These are phyloP conservation scores for Sciurus vulgaris DNA, from an alignment of 2,797 vertebrate species.

Conservation along the genomic window DNA sequence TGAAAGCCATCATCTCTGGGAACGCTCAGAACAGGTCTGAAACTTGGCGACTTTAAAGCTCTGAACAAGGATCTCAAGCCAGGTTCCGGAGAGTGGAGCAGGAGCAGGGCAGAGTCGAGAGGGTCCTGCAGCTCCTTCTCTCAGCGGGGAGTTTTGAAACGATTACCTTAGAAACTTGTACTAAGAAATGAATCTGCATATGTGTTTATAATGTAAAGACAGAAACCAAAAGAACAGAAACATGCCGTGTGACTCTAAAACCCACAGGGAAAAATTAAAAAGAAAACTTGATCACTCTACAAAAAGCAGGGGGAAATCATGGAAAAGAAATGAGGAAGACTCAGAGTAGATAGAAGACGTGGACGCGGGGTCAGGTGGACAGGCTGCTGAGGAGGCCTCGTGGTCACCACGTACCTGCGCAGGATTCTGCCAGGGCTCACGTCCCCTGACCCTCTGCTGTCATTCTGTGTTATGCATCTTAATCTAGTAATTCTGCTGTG, in stretches of 20 bases:
- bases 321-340: not conserved
- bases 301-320: not conserved
- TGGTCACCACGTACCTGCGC: rapidly evolving
- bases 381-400: not conserved
- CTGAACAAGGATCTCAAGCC: not conserved
- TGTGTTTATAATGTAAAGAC: not conserved
- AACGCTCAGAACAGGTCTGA: not conserved
- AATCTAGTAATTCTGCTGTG: not conserved
- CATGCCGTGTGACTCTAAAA: not conserved
- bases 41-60: not conserved
- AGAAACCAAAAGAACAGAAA: not conserved
- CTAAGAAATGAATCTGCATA: not conserved
- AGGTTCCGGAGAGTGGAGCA: not conserved
- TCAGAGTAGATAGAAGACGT: not conserved
- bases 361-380: not conserved
- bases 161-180: not conserved
- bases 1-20: not conserved
- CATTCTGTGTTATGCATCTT: not conserved
- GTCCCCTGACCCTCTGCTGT: not conserved
- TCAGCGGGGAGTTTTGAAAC: not conserved
- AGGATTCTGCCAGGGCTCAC: not conserved
- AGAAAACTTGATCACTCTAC: not conserved
- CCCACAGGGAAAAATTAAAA: not conserved
- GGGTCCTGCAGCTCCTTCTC: not conserved
- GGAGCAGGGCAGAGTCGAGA: not conserved